Evolutionary conservation across 2,888 invertebrate species (phyloP).

Genomic region (Thelaira solivaga): DNA sequence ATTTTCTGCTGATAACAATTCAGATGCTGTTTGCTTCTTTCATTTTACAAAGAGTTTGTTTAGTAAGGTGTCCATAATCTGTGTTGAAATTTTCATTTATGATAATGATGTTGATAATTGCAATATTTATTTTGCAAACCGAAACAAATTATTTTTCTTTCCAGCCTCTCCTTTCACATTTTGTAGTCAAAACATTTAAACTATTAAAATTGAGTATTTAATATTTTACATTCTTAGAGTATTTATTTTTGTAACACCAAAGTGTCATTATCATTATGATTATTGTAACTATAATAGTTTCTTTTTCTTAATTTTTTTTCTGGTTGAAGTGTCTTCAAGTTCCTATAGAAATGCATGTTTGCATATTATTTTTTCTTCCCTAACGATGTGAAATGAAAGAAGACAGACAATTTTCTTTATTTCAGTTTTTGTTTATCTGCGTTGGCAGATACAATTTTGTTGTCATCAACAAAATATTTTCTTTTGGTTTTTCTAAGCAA

Average conservation of each 20-base stretch:
- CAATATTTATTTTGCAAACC: constrained; percentile 42
- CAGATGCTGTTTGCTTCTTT: too few species aligned
- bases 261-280: constrained; percentile 40
- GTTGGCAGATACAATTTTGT: constrained; percentile 44
- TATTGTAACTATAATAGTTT: too few species aligned
- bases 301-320: too few species aligned
- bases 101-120: constrained; percentile 51
- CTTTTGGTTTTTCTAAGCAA: not conserved
- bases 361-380: not conserved
- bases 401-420: not conserved
- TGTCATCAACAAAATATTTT: constrained; percentile 16
- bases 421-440: constrained; percentile 47
- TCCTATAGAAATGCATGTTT: not conserved
- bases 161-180: too few species aligned
- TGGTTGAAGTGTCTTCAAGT: constrained; percentile 43
- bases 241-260: constrained; percentile 42
- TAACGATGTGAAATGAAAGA: constrained; percentile 26
- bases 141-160: too few species aligned
- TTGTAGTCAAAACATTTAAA: not conserved
- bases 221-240: not conserved
- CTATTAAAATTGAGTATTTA: constrained; percentile 3
- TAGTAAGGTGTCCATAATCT: not conserved
- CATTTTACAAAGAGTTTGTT: not conserved
- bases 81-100: constrained; percentile 7
- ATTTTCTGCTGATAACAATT: too few species aligned